phyloP scores from a whole-genome alignment of 2,888 invertebrate species.

The Tipula vernalis region DNA sequence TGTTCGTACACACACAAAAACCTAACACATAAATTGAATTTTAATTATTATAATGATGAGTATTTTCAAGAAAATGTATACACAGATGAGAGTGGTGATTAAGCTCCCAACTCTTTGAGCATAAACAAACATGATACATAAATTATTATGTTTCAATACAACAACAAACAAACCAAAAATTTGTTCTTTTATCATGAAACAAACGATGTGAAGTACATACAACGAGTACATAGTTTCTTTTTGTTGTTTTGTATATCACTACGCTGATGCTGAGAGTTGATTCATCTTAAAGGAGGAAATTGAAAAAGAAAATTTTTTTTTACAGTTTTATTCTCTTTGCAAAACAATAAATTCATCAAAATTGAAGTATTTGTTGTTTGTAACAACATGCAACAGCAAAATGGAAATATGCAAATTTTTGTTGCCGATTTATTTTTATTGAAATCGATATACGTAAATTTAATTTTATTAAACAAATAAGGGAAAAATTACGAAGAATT shows the following conservation, averaged over 20 bases:
- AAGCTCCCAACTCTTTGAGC: not conserved
- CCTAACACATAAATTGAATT: not conserved
- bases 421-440: not conserved
- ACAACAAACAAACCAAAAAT: not conserved
- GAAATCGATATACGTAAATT: not conserved
- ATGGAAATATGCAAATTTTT: not conserved
- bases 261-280: not conserved
- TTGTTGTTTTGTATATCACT: not conserved
- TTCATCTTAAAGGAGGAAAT: not conserved
- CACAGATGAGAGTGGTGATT: not conserved
- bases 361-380: not conserved
- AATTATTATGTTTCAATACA: not conserved
- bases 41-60: not conserved
- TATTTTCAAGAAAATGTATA: not conserved
- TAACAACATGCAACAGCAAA: not conserved
- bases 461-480: not conserved
- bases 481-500: not conserved
- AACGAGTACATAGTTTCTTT: not conserved
- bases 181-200: not conserved
- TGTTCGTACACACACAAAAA: not conserved
- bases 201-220: not conserved
- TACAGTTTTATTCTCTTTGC: not conserved
- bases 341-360: slow-evolving; percentile 4
- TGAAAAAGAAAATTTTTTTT: not conserved
- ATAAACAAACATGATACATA: not conserved